Evolutionary conservation across 2,888 invertebrate species (phyloP).

Genomic region (Baccha elongata): DNA sequence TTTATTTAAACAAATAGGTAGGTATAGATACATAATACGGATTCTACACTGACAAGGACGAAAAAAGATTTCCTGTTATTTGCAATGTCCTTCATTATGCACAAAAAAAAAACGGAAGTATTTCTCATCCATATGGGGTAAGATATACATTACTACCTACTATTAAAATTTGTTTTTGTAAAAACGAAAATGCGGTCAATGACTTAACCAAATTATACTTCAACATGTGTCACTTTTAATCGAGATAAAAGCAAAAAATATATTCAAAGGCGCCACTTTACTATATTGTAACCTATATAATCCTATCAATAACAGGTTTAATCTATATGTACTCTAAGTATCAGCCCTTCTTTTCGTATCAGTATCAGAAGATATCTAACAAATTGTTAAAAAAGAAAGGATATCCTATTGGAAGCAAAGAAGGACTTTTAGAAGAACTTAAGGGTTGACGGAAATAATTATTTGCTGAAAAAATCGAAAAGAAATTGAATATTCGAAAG

Average conservation of each 20-base stretch:
- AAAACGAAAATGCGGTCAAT: background rate
- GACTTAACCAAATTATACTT: conserved; percentile 4
- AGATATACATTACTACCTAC: background rate
- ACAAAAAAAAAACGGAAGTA: conserved; percentile 2
- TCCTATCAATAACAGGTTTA: background rate
- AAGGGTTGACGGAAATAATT: too few relatives aligned
- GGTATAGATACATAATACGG: too few relatives aligned
- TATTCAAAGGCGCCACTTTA: background rate
- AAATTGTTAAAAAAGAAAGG: background rate
- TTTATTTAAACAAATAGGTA: too few relatives aligned
- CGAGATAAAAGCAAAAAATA: background rate
- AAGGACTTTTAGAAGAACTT: background rate
- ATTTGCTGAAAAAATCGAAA: too few relatives aligned
- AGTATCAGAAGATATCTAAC: background rate
- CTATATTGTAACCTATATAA: background rate
- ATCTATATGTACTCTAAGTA: too few relatives aligned
- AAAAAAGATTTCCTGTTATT: background rate
- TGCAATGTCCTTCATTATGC: background rate
- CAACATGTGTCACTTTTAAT: conserved; percentile 13
- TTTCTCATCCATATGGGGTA: background rate
- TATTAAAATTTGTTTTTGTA: background rate
- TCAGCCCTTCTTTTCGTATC: background rate
- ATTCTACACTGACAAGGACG: background rate
- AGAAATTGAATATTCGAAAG: too few relatives aligned
- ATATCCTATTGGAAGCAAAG: background rate